Base-by-base conservation (phyloP, 2,888 invertebrate genomes). In the Mimachlamys varia region DNA sequence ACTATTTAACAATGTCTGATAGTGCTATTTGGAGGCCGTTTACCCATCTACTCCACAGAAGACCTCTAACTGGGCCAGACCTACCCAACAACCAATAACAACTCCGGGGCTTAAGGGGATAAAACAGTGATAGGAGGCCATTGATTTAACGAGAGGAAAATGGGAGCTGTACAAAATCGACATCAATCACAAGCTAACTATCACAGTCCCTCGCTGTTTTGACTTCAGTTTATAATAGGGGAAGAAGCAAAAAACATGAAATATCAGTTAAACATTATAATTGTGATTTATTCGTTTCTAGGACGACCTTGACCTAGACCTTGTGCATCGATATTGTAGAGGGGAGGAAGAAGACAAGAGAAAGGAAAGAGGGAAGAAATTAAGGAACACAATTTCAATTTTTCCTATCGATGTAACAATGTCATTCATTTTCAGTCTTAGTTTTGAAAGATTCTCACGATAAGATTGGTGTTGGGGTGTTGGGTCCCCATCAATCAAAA, bases 121-220 rank as follows among this genome's bases (percentile, higher is more conserved):
- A 76, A 1, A 33, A 58, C 7, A 58, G 7, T 10, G 76, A 76
- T 27, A 33, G 76, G 76, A 27, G 33, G 33, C 76, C 76, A 76
- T 76, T 76, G 76, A 76, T 76, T 76, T 76, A 76, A 76, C 22
- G 76, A 76, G 76, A 33, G 22, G 33, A 76, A 76, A 76, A 76
- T 76, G 33, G 4, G 62, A 76, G 62, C 33, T 76, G 76, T 76
- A 62, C n/a, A 62, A 62, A 62, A 62, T 62, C 22, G 62, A 62
- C 62, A 76, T 76, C 76, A 76, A 76, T 76, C 33, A 76, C 12
- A 33, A 27, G 5, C 62, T 62, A n/a, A 22, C 76, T 76, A 76
- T 33, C 33, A 33, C 33, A 33, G 58, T 33, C 76, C 27, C 19
- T 27, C 22, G 13, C 33, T 12, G 33, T 76, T 33, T 15, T 76